phyloP scores from a whole-genome alignment of 2,797 vertebrate genomes.

The Melanotaenia nigrans region DNA sequence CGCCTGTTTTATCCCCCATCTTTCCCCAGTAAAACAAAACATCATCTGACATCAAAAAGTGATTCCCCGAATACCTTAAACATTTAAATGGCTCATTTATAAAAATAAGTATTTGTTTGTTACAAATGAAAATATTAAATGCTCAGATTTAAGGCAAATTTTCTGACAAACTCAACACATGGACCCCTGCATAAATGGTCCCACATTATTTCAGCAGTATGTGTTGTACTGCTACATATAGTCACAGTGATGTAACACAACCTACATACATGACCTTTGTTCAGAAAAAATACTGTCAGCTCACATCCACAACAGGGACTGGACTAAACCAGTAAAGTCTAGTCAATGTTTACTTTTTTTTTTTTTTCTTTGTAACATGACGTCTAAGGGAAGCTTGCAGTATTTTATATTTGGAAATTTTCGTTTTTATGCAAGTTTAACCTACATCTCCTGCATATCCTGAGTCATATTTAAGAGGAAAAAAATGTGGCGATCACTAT shows the following conservation, averaged over 20 bases:
- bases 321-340: neutral
- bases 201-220: neutral
- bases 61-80: neutral
- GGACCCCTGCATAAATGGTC: neutral
- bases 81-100: neutral
- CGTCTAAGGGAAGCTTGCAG: neutral
- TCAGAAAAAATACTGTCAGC: neutral
- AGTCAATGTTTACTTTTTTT: neutral
- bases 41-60: neutral
- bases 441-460: too few relatives aligned
- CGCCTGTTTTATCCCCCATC: neutral
- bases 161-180: neutral
- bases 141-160: neutral
- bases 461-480: too few relatives aligned
- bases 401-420: neutral
- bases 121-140: neutral
- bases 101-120: neutral
- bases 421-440: neutral
- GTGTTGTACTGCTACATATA: neutral
- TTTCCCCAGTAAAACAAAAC: neutral
- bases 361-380: too few relatives aligned
- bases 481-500: too few relatives aligned
- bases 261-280: neutral
- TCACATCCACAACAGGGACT: neutral
- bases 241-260: neutral